Evolutionary conservation across 2,113 vertebrate genomes (phyloP), one percentile per base, ranked within the genome.

Genomic region (Pungitius pungitius): DNA sequence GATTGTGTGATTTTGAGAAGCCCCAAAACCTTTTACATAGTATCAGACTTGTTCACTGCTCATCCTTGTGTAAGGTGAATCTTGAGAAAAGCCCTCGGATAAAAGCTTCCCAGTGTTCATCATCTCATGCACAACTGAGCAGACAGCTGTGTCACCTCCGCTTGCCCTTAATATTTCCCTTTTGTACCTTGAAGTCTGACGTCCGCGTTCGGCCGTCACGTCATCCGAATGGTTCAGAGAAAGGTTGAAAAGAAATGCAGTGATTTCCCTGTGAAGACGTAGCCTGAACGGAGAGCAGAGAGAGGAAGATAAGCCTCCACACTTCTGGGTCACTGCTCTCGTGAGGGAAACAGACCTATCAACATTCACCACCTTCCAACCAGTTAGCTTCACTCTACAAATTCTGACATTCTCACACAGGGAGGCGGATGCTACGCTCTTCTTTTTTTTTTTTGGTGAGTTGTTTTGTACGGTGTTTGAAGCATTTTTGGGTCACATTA

Each of bases 61-160:
- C 82, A 90, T 56, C 78, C 83, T 85, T 77, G 85, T 90, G 88
- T 78, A 57, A 91, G 69, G 47, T 64, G 59, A 69, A 57, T 90
- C 72, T 63, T 47, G 78, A 89, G 85, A 88, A 84, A 74, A 85
- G 77, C 84, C 63, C 83, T 87, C 49, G 67, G 87, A 90, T 91
- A 89, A 94, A 93, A 93, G 89, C 90, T 60, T 90, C 78, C 68
- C 40, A 75, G 60, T 85, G 81, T 90, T 89, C 42, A 80, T 75
- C 85, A 79, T 73, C 65, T 88, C 78, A 90, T 79, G 82, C 89
- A 76, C 88, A 90, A 85, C 74, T 89, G 81, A 91, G 77, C 85
- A 82, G 68, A 55, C 68, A 71, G 66, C 73, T 67, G 72, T 40
- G 55, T 49, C 47, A 51, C 72, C 61, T 71, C 85, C 58, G 68